These are phyloP conservation scores for Temnothorax rugatulus DNA, from an alignment of 2,888 invertebrate genomes.

Conservation along the genomic window DNA sequence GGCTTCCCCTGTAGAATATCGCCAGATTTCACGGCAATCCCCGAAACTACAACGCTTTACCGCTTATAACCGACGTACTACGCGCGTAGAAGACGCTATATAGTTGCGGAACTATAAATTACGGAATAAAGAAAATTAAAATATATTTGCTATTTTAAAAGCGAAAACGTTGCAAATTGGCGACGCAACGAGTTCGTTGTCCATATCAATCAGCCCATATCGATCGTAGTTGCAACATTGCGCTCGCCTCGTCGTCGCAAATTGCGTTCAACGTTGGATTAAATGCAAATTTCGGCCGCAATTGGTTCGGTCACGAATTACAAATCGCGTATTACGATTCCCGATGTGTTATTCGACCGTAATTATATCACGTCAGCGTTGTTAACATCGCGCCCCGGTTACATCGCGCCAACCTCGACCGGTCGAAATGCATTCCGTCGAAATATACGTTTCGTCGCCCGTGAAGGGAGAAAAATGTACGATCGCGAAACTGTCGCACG, in stretches of 20 bases:
- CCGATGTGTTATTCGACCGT: constrained; percentile 49
- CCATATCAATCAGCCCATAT: constrained; percentile 47
- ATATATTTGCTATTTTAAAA: neutral
- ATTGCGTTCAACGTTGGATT: constrained; percentile 54
- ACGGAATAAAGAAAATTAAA: neutral
- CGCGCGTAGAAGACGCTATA: neutral
- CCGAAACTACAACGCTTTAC: constrained; percentile 26
- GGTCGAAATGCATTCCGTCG: neutral
- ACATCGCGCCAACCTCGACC: neutral
- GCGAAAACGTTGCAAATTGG: constrained; percentile 26
- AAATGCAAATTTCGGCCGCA: constrained; percentile 56
- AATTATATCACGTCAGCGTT: constrained; percentile 46
- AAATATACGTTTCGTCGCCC: neutral
- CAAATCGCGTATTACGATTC: constrained; percentile 56
- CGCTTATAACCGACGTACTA: neutral
- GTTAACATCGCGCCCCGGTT: constrained; percentile 35
- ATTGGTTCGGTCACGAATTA: constrained; percentile 53
- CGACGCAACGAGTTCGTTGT: constrained; percentile 33
- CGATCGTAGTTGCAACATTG: constrained; percentile 47
- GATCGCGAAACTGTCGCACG: neutral
- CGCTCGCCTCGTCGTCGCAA: constrained; percentile 39
- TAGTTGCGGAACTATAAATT: neutral
- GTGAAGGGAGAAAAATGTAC: neutral
- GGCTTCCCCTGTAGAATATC: constrained; percentile 43
- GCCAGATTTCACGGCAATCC: constrained; percentile 57